Base-by-base conservation (phyloP, 2,113 vertebrate species). In the Esox niger region DNA sequence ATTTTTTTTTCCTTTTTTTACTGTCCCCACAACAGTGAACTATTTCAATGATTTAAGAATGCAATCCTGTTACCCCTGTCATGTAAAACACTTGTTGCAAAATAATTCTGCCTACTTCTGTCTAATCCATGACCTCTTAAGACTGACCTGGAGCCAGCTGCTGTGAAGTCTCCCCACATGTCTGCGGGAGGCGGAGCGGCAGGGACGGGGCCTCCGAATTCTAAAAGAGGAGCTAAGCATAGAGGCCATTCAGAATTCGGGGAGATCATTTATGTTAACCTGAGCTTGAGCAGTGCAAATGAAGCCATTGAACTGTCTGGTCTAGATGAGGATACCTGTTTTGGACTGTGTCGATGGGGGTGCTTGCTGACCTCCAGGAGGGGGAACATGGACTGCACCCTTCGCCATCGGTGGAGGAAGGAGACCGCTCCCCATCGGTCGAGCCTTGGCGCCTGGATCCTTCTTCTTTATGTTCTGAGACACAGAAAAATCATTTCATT, bases 401-500 rank as follows among this genome's bases (percentile, higher is more conserved):
- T 89, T 98, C 0, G 80, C 90, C 54, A 94, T 93, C 0, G 94
- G 93, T 6, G 94, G 94, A 0, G 97, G 97, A 7, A 96, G 97
- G 6, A 98, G 93, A 29, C 90, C 91, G 0, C 80, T 76, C 26
- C 79, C 82, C 1, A 63, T 1, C 0, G 88, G 86, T 11, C 92
- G 91, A 0, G 90, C 43, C 58, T 93, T 94, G 63, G 78, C 47
- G 2, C n/a, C 88, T 2, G 88, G 86, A 15, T 98, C 96, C 61
- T 94, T 99, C 82, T 96, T 98, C 89, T 95, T 96, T 67, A 98
- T 91, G 63, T 96, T 97, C 95, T 99, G 79, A 30, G 8, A 63
- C 0, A 47, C 1, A 74, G 1, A 71, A n/a, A n/a, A n/a, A n/a
- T n/a, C n/a, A n/a, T n/a, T n/a, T n/a, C n/a, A n/a, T n/a, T n/a